These are phyloP conservation scores for Orthosia gracilis DNA, from an alignment of 2,888 invertebrate species.

Conservation along the genomic window DNA sequence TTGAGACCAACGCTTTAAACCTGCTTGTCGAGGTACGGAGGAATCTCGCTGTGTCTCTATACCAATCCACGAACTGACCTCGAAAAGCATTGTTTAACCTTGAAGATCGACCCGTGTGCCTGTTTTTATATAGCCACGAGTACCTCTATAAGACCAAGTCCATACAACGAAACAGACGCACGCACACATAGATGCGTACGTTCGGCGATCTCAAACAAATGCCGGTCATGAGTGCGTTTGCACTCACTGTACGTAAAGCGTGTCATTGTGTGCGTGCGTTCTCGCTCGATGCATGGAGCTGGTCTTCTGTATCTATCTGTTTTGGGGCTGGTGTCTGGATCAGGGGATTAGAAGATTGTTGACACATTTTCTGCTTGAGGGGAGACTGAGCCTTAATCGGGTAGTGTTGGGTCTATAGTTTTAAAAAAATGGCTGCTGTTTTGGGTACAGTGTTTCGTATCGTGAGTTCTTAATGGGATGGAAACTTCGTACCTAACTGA, in stretches of 20 bases:
- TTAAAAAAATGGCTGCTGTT: slow-evolving; percentile 2
- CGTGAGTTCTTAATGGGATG: no score
- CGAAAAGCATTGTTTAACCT: no score
- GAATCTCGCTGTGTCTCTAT: no score
- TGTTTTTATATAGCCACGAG: no score
- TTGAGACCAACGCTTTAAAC: no score
- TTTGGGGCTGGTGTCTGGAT: slow-evolving; percentile 20
- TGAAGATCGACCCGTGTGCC: no score
- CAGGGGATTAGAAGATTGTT: slow-evolving; percentile 43
- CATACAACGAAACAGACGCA: neutral
- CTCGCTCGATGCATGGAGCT: neutral
- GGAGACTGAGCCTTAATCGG: slow-evolving; percentile 21
- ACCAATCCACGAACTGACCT: no score
- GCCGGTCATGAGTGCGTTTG: neutral
- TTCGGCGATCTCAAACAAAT: neutral
- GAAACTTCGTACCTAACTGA: no score
- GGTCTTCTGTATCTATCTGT: neutral
- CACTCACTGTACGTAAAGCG: neutral
- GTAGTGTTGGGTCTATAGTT: slow-evolving; percentile 26
- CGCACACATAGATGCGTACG: neutral
- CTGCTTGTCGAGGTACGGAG: no score
- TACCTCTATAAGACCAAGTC: neutral
- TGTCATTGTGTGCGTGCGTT: neutral
- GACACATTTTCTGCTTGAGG: slow-evolving; percentile 44
- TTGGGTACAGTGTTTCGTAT: no score